Evolutionary conservation across 2,888 invertebrate genomes (phyloP), one percentile per base, ranked within the genome.

Genomic region (Lamellibrachia satsuma): DNA sequence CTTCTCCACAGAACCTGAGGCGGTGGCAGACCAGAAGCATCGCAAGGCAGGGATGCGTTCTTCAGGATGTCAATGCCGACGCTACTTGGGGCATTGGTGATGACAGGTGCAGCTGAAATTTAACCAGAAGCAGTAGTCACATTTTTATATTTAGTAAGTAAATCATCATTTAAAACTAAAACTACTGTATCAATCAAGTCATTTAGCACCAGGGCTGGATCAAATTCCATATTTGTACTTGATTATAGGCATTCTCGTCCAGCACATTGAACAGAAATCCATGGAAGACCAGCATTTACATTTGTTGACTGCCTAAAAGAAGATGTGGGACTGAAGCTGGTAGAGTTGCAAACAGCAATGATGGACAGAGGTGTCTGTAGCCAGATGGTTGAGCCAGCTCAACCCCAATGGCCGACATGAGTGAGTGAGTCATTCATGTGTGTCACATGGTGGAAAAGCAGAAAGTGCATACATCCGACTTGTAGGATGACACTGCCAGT

Each of bases 1-100:
- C 95, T 94, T 90, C 94, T 94, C 97, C 97, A 97, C 91, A 94
- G 95, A 90, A 97, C 95, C 90, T 95, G 95, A 2, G 97, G 97
- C 7, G 94, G 91, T 2, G 97, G 97, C 75, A 95, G 94, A 22
- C 97, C 97, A 15, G 95, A 95, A 4, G 96, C 96, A 52, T 95
- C 94, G 94, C 97, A 97, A 15, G 95, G 96, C 27, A 97, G 94
- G 4, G 96, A 96, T 9, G 95, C 95, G 93, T 96, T 96, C 9
- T 94, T 94, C 75, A 96, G 96, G 90, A 97, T 97, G 94, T 96
- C 96, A 8, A 96, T 96, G 8, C 96, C 96, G 7, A 95, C 94
- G 91, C 96, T 96, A 7, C 95, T 94, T 4, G 97, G 96, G 0
- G 95, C 94, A 11, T 96, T 95, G 3, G 96, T 94, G 91, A 97